Base-by-base conservation (phyloP, 2,888 invertebrate species). In the Drosophila suboccidentalis region DNA sequence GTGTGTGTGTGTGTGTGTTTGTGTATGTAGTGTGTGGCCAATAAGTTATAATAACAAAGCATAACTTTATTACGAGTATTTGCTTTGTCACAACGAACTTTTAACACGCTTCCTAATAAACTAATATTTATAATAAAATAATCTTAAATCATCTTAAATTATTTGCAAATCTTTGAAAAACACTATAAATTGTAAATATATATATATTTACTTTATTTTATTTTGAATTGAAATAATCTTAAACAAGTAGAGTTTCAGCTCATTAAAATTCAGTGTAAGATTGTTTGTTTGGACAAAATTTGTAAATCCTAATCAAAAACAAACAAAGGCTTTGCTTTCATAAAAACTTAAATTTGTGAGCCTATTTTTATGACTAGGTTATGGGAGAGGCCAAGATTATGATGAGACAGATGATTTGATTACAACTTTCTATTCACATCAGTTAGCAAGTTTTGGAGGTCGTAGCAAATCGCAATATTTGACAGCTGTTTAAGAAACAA, bases 91-190 rank as follows among this genome's bases (percentile, higher is more conserved):
- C 32, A 38, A n/a, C 65, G 59, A 64, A 43, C 26, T 17, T 47
- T 1, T 1, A 73, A 74, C 51, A 47, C 78, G 15, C 75, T 72
- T 61, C 32, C 41, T 17, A 39, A n/a, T 32, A 44, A 19, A 44
- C 3, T n/a, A 44, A 44, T 55, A 55, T 15, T n/a, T 55, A 22
- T 43, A n/a, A 41, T 32, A 1, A 54, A 32, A 11, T 43, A 19
- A 55, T 32, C 34, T 22, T n/a, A 2, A 55, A 54, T 41, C 3
- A 41, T 15, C 13, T 41, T 4, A 17, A 17, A 49, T 6, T 17
- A 11, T 36, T 49, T 34, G 10, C 6, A 11, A 1, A 49, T 11
- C 32, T 34, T 34, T 15, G 5, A 39, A 9, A 2, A 32, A 29
- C 29, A 29, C 29, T 29, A 29, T 29, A 29, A 29, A 29, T 29